Percentiles rank a stretch among this genome's conserved stretches.
These are phyloP conservation scores for Rhynchonycteris naso DNA, from an alignment of 2,797 vertebrate species.

Conservation along the genomic window DNA sequence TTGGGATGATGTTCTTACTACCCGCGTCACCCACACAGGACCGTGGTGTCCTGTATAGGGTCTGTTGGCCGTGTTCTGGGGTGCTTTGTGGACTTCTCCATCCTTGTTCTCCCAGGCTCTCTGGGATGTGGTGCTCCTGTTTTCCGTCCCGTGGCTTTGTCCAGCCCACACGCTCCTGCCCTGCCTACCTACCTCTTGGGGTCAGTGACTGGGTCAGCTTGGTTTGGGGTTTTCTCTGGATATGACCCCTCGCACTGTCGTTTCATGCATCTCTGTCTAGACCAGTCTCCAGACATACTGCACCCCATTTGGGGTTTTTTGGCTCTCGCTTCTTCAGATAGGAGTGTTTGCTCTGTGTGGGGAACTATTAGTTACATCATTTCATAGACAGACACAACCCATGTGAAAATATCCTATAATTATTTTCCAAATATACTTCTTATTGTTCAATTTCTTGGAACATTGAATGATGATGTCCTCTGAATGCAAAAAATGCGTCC, in stretches of 20 bases:
- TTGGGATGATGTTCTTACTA: fast-evolving
- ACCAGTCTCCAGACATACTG: background rate
- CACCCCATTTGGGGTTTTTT: background rate
- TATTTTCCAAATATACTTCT: background rate
- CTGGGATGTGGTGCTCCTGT: fast-evolving
- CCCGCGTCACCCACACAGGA: fast-evolving
- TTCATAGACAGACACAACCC: background rate
- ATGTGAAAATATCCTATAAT: background rate
- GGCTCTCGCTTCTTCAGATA: background rate
- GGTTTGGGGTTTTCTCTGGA: background rate
- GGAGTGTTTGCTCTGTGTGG: background rate
- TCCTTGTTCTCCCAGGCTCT: fast-evolving
- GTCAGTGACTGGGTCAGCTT: background rate
- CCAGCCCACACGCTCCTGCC: background rate
- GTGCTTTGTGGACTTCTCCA: background rate
- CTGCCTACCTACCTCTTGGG: background rate
- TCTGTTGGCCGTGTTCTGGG: background rate
- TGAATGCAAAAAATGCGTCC: background rate
- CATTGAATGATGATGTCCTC: background rate
- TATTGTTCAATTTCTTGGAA: background rate
- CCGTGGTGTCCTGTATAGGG: background rate
- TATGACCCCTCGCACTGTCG: background rate
- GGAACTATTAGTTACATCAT: background rate
- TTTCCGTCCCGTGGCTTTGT: background rate
- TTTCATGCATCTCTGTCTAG: background rate